Conservation (phyloP, 2,888 invertebrate species). For the Agrochola litura region DNA sequence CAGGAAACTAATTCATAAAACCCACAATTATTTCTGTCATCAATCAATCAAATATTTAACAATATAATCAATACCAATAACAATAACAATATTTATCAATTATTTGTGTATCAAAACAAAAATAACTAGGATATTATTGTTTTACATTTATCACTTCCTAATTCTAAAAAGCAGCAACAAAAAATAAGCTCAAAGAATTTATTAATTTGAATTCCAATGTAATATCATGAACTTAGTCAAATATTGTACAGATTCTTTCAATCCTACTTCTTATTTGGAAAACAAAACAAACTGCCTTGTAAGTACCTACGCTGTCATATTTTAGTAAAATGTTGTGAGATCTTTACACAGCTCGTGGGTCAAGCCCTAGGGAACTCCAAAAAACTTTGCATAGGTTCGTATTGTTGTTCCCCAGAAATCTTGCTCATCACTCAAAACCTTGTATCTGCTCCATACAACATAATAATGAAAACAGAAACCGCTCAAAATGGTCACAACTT, state of each 20-base stretch:
- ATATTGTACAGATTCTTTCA: background rate
- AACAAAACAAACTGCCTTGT: background rate
- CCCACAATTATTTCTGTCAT: background rate
- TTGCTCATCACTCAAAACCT: background rate
- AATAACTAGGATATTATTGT: background rate
- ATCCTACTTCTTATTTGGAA: background rate
- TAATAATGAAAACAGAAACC: slow-evolving; percentile 7
- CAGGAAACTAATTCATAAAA: background rate
- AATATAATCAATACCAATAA: too few species aligned
- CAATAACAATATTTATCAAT: too few species aligned
- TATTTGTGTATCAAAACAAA: background rate
- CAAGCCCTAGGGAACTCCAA: too few species aligned
- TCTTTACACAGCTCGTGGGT: background rate
- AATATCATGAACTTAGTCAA: slow-evolving; percentile 15
- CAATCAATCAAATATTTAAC: too few species aligned
- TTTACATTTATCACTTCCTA: slow-evolving; percentile 11
- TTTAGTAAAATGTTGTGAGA: background rate
- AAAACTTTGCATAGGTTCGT: background rate
- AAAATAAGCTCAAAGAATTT: slow-evolving; percentile 9
- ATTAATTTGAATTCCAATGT: slow-evolving; percentile 5
- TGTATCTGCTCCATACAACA: background rate
- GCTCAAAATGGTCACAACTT: slow-evolving; percentile 1
- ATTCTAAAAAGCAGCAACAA: slow-evolving; percentile 11
- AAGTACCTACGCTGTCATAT: background rate
- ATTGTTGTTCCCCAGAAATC: background rate